Base-by-base conservation (phyloP, 2,888 invertebrate species). In the Coremacera marginata region DNA sequence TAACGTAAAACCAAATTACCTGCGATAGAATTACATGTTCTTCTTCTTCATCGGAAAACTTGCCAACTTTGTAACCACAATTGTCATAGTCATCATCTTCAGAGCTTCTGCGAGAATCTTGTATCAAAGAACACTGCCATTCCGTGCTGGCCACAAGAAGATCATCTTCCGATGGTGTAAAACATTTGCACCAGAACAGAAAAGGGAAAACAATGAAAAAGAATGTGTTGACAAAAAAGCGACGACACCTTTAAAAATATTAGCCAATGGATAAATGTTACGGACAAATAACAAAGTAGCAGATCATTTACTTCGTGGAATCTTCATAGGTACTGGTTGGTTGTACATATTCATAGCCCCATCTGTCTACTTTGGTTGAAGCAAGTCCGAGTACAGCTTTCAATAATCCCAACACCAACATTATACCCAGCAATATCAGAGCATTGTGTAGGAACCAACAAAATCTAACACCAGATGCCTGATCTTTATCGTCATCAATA, bases 101-200 rank as follows among this genome's bases (percentile, higher is more conserved):
- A 7, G 73, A 68, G 31, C n/a, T 2, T 22, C 49, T n/a, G 22
- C 16, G 22, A n/a, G 75, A 44, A 9, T 77, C 65, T 55, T 82
- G 82, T 34, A 81, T 51, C 60, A 83, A 70, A 8, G 81, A 77
- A 55, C 82, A 84, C 51, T 81, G 80, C 86, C 86, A 86, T 74
- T 85, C 84, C 19, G 80, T 79, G 70, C 82, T 84, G 14, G 83
- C 82, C 31, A 81, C 75, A 70, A 82, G 76, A 16, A 84, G 77
- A 73, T 87, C 85, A 44, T 85, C 84, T 11, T 84, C 78, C 37
- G 78, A 81, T 1, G 86, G 84, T 14, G 79, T 80, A 72, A 86
- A 87, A 49, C 85, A 86, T 51, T 84, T 84, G 77, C 87, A 87
- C 76, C 84, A 85, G 62, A 80, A 83, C 19, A 84, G 70, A 79